These are phyloP conservation scores for Stenodema calcarata DNA, from an alignment of 2,888 invertebrate species.

Conservation along the genomic window DNA sequence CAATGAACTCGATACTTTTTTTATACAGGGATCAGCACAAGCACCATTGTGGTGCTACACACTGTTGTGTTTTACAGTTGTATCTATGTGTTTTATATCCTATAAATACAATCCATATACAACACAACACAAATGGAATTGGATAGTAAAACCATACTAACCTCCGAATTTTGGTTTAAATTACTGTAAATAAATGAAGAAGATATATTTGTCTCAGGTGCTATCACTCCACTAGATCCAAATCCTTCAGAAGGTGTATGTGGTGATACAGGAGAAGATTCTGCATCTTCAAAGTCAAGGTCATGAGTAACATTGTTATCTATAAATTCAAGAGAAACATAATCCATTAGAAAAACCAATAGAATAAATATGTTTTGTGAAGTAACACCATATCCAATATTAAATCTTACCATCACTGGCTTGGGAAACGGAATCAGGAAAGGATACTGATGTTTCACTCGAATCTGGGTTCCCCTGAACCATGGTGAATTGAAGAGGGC, in stretches of 20 bases:
- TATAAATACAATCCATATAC: too few species aligned
- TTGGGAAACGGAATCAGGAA: slow-evolving; percentile 45
- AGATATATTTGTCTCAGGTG: slow-evolving; percentile 52
- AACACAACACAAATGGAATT: too few species aligned
- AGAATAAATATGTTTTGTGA: neutral
- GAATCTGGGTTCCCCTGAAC: slow-evolving; percentile 75
- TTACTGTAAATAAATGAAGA: slow-evolving; percentile 54
- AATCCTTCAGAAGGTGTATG: slow-evolving; percentile 59
- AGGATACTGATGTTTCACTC: slow-evolving; percentile 49
- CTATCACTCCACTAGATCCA: slow-evolving; percentile 53
- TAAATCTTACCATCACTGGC: slow-evolving; percentile 50
- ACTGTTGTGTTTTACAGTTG: too few species aligned
- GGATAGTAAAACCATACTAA: too few species aligned
- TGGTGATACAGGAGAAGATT: slow-evolving; percentile 67
- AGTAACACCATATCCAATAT: neutral
- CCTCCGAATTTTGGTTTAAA: slow-evolving; percentile 50
- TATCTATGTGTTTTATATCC: too few species aligned
- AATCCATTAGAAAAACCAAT: neutral
- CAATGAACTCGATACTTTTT: too few species aligned
- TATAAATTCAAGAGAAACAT: neutral
- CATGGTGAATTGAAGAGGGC: slow-evolving; percentile 85
- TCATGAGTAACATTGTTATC: slow-evolving; percentile 51
- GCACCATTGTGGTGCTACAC: too few species aligned
- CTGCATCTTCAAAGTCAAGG: slow-evolving; percentile 64
- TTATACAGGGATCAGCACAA: too few species aligned